Conservation (phyloP, 2,888 invertebrate species). For the Polietes domitor region DNA sequence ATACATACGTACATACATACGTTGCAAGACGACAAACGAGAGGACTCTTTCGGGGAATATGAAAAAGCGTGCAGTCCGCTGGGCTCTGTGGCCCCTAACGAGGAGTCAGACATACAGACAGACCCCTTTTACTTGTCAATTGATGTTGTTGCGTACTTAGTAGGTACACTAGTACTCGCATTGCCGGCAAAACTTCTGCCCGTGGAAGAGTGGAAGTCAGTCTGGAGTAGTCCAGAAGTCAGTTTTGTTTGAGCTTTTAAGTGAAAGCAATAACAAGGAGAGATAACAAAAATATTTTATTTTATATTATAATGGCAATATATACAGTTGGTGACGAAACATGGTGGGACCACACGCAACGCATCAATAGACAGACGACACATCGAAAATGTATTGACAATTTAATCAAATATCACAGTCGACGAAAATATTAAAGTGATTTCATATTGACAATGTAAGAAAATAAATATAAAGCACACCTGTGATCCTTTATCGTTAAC, state of each 20-base stretch:
- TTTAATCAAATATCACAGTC: too few species aligned
- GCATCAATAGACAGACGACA: too few species aligned
- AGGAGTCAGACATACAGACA: conserved; percentile 12
- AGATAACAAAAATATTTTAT: conserved; percentile 51
- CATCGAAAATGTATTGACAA: too few species aligned
- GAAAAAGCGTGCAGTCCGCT: conserved; percentile 34
- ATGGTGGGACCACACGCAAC: too few species aligned
- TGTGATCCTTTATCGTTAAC: too few species aligned
- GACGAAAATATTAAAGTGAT: too few species aligned
- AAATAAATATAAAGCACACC: too few species aligned
- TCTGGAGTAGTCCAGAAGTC: conserved; percentile 36
- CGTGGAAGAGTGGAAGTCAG: not conserved
- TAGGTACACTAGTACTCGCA: conserved; percentile 1
- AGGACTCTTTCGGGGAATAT: not conserved
- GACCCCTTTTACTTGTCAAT: conserved; percentile 51
- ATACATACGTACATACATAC: too few species aligned
- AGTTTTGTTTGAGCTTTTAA: conserved; percentile 38
- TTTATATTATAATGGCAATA: conserved; percentile 39
- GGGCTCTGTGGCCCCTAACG: conserved; percentile 5
- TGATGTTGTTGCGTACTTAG: conserved; percentile 27
- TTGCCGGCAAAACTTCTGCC: conserved; percentile 10
- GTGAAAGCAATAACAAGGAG: conserved; percentile 55
- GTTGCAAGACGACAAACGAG: not conserved
- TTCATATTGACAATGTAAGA: too few species aligned
- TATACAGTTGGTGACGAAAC: not conserved